Base-by-base conservation (phyloP, 2,797 vertebrate genomes). In the Spinibarbus caldwelli region DNA sequence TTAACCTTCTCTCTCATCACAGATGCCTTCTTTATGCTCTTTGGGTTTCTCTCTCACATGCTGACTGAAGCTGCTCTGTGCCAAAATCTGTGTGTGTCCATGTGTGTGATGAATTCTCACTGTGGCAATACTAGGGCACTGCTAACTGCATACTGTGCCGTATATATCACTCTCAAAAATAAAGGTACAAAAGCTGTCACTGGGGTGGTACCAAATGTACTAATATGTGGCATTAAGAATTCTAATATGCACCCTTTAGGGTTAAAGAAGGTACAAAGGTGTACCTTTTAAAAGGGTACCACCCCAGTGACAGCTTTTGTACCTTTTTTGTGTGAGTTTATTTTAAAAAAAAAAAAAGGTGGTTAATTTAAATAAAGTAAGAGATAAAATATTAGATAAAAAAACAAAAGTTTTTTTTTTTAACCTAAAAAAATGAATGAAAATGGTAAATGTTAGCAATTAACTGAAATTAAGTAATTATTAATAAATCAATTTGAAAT, bases 1-100 rank as follows among this genome's bases (percentile, higher is more conserved):
- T 57, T 84, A 78, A 84, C 82, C 73, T 78, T 84, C 82, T 62
- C 73, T 68, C 45, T 57, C 73, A 26, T 68, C 82, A 68, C 82
- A 84, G 82, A 64, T 78, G 73, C 34, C 73, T 34, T 77, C 45
- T 67, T 83, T 36, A 38, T 52, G 45, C 57, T 66, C 70, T 62
- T 36, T 62, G 31, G 57, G 57, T 47, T 64, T 38, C 57, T 83
- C 47, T 41, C 31, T 81, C 49, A 4, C 66, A 84, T 23, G 62
- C 82, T 84, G 72, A 77, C 47, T 77, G 73, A 84, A 84, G 72
- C 57, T 34, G 70, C 71, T 83, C 70, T 64, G 54, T 83, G 70
- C 54, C 54, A 64, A 64, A 83, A 83, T 82, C 41, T 76, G 72
- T 75, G 81, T 38, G 45, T 83, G 19, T 66, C 29, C 21, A 54